A percentile compares a stretch with the other conserved stretches of the same genome.
phyloP scores from a whole-genome alignment of 2,888 invertebrate genomes.

The Diarsia rubi region DNA sequence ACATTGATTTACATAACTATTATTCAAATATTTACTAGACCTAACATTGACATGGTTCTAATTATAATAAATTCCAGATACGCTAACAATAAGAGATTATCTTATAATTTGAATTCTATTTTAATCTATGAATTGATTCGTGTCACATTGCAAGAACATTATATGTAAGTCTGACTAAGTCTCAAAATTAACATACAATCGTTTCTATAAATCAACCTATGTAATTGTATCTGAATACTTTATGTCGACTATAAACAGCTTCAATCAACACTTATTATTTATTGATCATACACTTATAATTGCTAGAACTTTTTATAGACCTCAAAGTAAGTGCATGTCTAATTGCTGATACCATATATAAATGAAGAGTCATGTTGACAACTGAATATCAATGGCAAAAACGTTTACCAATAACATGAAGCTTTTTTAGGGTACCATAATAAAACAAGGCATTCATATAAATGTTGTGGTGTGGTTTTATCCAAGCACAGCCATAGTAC shows the following conservation, averaged over 20 bases:
- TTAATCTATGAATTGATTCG: slow-evolving; percentile 50
- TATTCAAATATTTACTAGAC: slow-evolving; percentile 5
- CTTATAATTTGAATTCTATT: slow-evolving; percentile 50
- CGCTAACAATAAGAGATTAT: slow-evolving; percentile 39
- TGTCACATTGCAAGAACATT: slow-evolving; percentile 40
- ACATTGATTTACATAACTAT: neutral
- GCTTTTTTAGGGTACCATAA: neutral
- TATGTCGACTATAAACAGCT: slow-evolving; percentile 12
- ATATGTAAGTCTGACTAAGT: slow-evolving; percentile 15
- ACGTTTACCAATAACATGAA: neutral
- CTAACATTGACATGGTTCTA: slow-evolving; percentile 45
- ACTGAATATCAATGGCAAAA: slow-evolving; percentile 1
- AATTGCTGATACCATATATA: neutral
- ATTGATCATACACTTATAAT: slow-evolving; percentile 23
- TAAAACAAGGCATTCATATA: neutral
- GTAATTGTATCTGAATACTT: slow-evolving; percentile 16
- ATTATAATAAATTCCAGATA: slow-evolving; percentile 44
- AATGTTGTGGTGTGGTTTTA: too few relatives aligned
- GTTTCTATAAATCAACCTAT: slow-evolving; percentile 44
- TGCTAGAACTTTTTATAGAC: slow-evolving; percentile 13
- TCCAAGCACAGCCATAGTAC: neutral
- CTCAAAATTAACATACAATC: slow-evolving; percentile 64
- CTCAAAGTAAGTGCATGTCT: slow-evolving; percentile 1
- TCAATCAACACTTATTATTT: slow-evolving; percentile 18
- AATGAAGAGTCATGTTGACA: neutral